Evolutionary conservation across 92 coral and sea anemone genomes (phyloP), one percentile per base, ranked within the genome.

Genomic region (Actinostola sp.): DNA sequence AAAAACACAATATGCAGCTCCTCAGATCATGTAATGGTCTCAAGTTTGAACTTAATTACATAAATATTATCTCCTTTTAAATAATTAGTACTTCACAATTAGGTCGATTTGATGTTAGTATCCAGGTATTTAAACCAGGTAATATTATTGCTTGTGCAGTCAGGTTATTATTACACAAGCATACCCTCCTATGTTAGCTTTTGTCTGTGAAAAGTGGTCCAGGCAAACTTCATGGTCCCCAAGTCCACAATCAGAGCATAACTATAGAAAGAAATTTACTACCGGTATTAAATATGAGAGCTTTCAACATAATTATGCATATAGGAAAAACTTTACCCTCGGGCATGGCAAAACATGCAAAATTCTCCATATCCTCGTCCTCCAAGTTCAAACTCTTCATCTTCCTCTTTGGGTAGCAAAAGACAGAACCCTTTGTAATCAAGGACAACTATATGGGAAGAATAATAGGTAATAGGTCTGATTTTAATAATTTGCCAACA

Each of bases 161-260:
- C n/a, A n/a, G n/a, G n/a, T n/a, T n/a, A n/a, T n/a, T n/a, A n/a
- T n/a, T n/a, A n/a, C n/a, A n/a, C n/a, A n/a, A n/a, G n/a, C n/a
- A n/a, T 52, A 78, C 77, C 84, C 71, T 26, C 84, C 84, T 29
- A 78, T 69, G 15, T 78, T 78, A 19, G 83, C 75, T 41, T 77
- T 77, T 67, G 67, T 57, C 73, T 48, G 57, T 39, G 27, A 26
- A 68, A 77, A 77, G 66, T 77, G 75, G 16, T 77, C 61, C 45
- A 67, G 16, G 54, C 83, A 77, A 44, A 67, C 75, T 58, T 77
- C 68, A 67, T 77, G 53, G 28, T 44, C 32, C 16, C 53, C 76
- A 45, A 78, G 75, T 36, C 45, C 63, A 55, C 76, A 78, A 38
- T 68, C 71, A 70, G 69, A 33, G 38, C 76, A 58, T 71, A 71